These are phyloP conservation scores for Typhlomys cinereus DNA, from an alignment of 2,113 vertebrate genomes.

Conservation along the genomic window DNA sequence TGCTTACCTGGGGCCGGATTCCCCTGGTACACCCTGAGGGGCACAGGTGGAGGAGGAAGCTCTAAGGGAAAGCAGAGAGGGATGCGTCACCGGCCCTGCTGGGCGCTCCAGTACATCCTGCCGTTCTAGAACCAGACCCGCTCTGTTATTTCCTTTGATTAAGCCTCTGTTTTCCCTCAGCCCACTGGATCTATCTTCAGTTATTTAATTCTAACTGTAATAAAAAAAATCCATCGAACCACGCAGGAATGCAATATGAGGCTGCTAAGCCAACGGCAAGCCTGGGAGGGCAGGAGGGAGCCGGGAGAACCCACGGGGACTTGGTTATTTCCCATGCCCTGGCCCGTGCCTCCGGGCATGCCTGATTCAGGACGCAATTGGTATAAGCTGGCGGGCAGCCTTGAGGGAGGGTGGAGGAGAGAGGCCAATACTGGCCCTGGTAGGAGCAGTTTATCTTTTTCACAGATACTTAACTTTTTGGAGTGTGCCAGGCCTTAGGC, in stretches of 20 bases:
- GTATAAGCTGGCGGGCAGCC: too few species aligned
- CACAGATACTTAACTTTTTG: background rate
- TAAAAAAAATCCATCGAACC: conserved; percentile 36
- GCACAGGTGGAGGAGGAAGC: background rate
- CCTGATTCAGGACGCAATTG: background rate
- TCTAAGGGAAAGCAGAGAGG: background rate
- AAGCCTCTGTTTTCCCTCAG: conserved; percentile 71
- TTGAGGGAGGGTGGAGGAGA: background rate
- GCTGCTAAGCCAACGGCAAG: background rate
- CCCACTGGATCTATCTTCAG: conserved; percentile 54
- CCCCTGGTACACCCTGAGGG: background rate
- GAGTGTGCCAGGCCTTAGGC: background rate
- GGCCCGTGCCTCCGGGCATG: background rate
- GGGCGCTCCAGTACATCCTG: background rate
- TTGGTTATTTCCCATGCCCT: background rate
- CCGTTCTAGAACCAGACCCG: background rate
- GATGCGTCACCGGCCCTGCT: background rate
- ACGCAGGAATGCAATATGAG: conserved; percentile 15
- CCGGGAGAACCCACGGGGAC: background rate
- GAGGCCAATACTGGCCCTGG: background rate
- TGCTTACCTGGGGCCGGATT: background rate
- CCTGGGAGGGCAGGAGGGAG: background rate
- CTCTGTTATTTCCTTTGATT: conserved; percentile 64
- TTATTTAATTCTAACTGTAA: conserved; percentile 71
- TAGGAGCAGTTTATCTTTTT: background rate